Evolutionary conservation across 2,113 vertebrate species (phyloP).

Genomic region (Mesitornis unicolor): DNA sequence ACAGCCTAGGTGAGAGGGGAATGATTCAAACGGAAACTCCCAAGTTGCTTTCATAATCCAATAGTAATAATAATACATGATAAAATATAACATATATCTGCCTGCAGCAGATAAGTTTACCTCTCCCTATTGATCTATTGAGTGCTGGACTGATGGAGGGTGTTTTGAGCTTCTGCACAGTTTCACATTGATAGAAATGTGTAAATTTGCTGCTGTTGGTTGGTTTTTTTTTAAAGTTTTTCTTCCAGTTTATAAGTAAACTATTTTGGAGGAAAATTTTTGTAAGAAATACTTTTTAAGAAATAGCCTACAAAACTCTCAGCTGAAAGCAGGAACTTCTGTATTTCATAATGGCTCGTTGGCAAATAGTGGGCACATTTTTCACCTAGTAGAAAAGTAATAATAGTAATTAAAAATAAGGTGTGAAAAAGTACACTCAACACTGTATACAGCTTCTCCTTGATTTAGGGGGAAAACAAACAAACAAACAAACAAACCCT

Average conservation of each 20-base stretch:
- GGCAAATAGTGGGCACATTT: neutral
- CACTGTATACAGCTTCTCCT: neutral
- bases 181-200: neutral
- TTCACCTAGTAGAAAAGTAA: neutral
- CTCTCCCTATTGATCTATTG: neutral
- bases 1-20: neutral
- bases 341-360: neutral
- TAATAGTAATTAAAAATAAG: neutral
- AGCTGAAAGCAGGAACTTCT: neutral
- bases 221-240: neutral
- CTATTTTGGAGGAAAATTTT: accelerated
- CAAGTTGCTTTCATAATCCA: neutral
- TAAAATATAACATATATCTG: no score
- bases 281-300: neutral
- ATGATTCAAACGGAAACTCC: neutral
- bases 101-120: neutral
- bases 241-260: neutral
- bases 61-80: neutral
- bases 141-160: neutral
- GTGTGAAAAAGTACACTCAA: neutral
- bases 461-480: neutral
- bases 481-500: neutral
- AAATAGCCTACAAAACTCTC: neutral
- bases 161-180: neutral
- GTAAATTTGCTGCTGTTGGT: neutral